A percentile compares a stretch with the other conserved stretches of the same genome.
These are phyloP conservation scores for Danionella dracula DNA, from an alignment of 2,797 vertebrate genomes.

Conservation along the genomic window DNA sequence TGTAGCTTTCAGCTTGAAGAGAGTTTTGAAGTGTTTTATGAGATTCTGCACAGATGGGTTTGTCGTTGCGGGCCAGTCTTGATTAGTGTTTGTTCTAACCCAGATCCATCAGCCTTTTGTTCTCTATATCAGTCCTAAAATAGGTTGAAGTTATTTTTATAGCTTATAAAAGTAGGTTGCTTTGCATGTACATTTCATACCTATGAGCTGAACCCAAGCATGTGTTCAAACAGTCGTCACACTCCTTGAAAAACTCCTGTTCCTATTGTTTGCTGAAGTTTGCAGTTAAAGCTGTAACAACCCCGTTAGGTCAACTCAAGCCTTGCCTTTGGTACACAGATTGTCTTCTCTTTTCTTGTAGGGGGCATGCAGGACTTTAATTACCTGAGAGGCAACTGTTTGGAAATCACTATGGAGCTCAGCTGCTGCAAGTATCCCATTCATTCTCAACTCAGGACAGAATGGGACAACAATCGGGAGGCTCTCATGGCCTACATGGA, in stretches of 20 bases:
- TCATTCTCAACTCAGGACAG: conserved; percentile 70
- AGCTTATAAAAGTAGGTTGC: background rate
- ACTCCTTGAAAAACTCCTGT: conserved; percentile 8
- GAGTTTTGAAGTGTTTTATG: conserved; percentile 34
- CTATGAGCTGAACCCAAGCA: background rate
- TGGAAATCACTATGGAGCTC: conserved; percentile 94
- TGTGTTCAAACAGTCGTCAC: background rate
- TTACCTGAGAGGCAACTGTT: conserved; percentile 89
- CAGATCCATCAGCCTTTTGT: background rate
- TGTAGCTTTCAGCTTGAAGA: background rate
- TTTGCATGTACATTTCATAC: background rate
- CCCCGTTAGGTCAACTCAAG: background rate
- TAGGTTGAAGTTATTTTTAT: background rate
- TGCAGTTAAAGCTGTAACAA: background rate
- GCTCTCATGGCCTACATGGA: conserved; percentile 89
- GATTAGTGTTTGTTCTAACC: background rate
- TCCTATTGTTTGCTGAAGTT: background rate
- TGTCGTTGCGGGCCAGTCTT: conserved; percentile 26
- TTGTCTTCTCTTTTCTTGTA: conserved; percentile 51
- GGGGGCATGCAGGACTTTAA: conserved; percentile 99
- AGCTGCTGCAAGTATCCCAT: conserved; percentile 94
- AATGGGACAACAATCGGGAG: conserved; percentile 92
- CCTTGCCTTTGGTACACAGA: background rate
- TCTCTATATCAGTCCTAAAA: background rate
- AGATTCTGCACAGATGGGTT: conserved; percentile 39